phyloP scores from a whole-genome alignment of 2,888 invertebrate species.

The Nudaria mundana region DNA sequence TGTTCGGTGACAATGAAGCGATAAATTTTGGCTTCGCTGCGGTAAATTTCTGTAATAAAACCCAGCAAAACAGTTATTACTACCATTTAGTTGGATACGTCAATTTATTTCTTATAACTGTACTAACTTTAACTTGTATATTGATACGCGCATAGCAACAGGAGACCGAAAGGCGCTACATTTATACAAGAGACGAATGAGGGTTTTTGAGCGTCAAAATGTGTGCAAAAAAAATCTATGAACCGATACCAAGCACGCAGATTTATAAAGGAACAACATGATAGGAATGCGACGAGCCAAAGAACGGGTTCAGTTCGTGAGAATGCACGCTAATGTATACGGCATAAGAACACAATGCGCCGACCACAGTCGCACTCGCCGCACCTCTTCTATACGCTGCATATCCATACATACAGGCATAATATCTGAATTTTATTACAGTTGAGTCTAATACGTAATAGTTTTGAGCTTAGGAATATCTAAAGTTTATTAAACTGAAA shows the following conservation, averaged over 20 bases:
- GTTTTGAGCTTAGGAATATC: no score
- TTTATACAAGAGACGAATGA: slow-evolving; percentile 54
- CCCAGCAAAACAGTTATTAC: slow-evolving; percentile 32
- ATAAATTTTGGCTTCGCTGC: slow-evolving; percentile 42
- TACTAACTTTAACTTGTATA: slow-evolving; percentile 22
- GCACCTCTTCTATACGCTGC: no score
- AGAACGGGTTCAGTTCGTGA: slow-evolving; percentile 64
- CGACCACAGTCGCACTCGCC: slow-evolving; percentile 39
- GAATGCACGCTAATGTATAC: slow-evolving; percentile 66
- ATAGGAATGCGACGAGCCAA: slow-evolving; percentile 43
- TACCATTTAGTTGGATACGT: slow-evolving; percentile 30
- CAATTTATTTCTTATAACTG: slow-evolving; percentile 29
- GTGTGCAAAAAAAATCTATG: slow-evolving; percentile 57
- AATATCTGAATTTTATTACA: no score
- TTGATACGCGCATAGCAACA: slow-evolving; percentile 34
- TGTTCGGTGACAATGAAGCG: slow-evolving; percentile 36
- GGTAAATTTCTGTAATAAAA: slow-evolving; percentile 39
- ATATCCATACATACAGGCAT: no score
- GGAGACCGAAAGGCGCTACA: slow-evolving; percentile 31
- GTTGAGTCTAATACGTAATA: no score
- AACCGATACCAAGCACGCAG: slow-evolving; percentile 59
- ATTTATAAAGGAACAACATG: slow-evolving; percentile 66
- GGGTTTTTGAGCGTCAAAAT: slow-evolving; percentile 58
- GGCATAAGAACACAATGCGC: slow-evolving; percentile 54
- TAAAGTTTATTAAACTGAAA: no score